phyloP scores from a whole-genome alignment of 2,113 vertebrate genomes.

The Nipponia nippon region DNA sequence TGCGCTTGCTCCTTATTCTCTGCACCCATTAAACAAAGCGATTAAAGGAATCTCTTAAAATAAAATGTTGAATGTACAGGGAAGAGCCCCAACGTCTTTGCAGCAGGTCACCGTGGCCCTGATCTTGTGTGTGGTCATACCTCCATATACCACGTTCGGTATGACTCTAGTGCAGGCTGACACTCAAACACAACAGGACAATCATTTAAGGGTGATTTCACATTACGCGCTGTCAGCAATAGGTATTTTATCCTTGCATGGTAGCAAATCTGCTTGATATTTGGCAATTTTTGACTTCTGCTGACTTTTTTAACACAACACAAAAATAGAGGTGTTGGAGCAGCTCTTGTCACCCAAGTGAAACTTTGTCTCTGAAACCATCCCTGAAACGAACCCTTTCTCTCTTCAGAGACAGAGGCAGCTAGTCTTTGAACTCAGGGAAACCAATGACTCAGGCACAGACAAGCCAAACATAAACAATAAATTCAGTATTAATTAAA shows the following conservation, averaged over 20 bases:
- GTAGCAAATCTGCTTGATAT: neutral
- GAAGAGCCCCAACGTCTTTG: neutral
- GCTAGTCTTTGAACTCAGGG: neutral
- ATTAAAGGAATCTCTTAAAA: neutral
- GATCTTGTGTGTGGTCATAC: neutral
- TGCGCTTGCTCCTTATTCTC: neutral
- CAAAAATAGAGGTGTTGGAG: neutral
- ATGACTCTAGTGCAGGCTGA: neutral
- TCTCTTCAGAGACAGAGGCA: neutral
- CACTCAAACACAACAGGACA: neutral
- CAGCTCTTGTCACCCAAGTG: neutral
- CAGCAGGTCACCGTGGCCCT: neutral
- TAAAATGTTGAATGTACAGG: neutral
- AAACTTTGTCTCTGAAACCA: neutral
- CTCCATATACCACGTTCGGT: fast-evolving
- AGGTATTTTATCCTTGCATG: neutral
- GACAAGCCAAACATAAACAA: neutral
- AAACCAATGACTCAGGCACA: neutral
- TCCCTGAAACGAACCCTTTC: neutral
- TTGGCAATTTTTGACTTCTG: neutral
- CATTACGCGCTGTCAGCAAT: neutral
- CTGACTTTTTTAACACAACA: neutral
- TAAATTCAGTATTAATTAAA: neutral
- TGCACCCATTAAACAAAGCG: neutral
- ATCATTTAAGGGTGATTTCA: neutral